These are phyloP conservation scores for Spatula clypeata DNA, from an alignment of 2,797 vertebrate genomes.

Conservation along the genomic window DNA sequence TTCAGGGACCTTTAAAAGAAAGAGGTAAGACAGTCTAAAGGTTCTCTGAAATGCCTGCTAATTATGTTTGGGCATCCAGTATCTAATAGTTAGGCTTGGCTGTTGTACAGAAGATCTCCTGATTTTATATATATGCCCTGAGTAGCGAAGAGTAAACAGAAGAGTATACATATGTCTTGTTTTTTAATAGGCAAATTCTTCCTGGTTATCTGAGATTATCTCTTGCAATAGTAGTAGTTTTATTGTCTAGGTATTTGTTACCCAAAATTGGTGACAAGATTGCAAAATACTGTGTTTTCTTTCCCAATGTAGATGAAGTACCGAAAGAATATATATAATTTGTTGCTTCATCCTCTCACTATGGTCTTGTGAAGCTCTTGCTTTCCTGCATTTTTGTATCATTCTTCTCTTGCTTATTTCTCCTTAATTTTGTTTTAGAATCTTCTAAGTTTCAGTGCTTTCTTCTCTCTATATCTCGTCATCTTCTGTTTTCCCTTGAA, in stretches of 20 bases:
- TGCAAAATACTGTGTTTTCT: not conserved
- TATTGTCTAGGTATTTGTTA: not conserved
- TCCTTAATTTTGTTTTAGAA: conserved; percentile 22
- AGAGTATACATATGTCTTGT: not conserved
- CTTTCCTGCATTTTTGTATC: conserved; percentile 34
- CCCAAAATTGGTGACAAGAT: not conserved
- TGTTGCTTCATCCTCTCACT: conserved; percentile 1
- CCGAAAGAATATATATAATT: not conserved
- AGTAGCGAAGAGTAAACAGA: conserved; percentile 1
- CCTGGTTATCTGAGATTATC: not conserved
- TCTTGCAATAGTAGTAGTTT: not conserved
- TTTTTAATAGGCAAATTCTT: conserved; percentile 7
- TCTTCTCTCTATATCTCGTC: conserved; percentile 24
- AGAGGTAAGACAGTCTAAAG: conserved; percentile 90
- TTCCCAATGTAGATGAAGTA: not conserved
- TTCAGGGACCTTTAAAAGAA: conserved; percentile 87
- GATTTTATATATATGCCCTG: not conserved
- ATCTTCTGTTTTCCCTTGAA: conserved; percentile 48
- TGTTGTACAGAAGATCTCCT: conserved; percentile 38
- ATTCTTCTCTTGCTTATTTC: conserved; percentile 10
- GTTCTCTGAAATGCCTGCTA: conserved; percentile 88
- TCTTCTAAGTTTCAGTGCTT: conserved; percentile 13
- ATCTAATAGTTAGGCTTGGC: conserved; percentile 77
- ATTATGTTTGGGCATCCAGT: conserved; percentile 83
- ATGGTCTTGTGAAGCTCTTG: not conserved